A percentile compares a stretch with the other conserved stretches of the same genome.
Conservation (phyloP, 2,797 vertebrate genomes). For the Sebastes steindachneri region DNA sequence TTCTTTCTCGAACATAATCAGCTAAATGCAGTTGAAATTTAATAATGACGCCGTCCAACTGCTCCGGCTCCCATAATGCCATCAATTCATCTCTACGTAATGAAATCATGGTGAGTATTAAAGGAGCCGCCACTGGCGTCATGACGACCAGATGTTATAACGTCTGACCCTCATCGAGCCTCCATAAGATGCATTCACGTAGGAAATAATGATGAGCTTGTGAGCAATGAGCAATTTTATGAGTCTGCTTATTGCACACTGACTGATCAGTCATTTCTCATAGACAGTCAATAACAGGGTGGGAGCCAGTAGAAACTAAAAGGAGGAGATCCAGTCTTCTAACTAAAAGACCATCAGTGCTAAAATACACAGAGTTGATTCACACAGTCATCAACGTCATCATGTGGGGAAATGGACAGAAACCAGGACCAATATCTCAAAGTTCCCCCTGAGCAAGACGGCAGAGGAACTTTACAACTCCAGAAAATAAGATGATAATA, state of each 20-base stretch:
- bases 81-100: constrained; percentile 8
- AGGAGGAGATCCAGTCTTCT: not conserved
- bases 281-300: not conserved
- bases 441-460: not conserved
- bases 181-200: not conserved
- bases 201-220: not conserved
- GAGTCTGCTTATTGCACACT: not conserved
- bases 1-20: constrained; percentile 12
- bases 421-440: not conserved
- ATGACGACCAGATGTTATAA: not conserved
- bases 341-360: not conserved
- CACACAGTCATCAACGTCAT: not conserved
- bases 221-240: not conserved
- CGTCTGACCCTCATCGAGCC: not conserved
- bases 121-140: not conserved
- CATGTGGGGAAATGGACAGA: not conserved
- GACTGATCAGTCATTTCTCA: not conserved
- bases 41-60: not conserved
- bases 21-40: constrained; percentile 7
- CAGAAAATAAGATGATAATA: not conserved
- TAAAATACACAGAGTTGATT: no score
- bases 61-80: not conserved
- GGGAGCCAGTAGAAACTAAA: not conserved
- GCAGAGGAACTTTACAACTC: not conserved
- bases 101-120: not conserved